Conservation (phyloP, 2,888 invertebrate species). For the Drosophila rubida region DNA sequence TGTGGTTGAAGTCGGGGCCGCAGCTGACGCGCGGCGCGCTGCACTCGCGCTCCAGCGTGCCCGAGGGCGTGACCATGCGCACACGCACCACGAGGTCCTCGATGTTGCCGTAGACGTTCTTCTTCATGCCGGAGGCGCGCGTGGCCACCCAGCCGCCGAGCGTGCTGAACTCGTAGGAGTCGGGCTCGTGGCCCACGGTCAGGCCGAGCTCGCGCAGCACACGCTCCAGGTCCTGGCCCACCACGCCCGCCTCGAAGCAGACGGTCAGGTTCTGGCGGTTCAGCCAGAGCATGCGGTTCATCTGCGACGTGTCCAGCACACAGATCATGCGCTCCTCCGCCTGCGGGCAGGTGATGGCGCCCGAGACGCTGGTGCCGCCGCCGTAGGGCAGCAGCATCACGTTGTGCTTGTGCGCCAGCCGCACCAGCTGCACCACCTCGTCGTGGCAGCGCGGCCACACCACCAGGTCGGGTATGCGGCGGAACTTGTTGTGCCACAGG, state of each 20-base stretch:
- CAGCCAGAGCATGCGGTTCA: slow-evolving; percentile 98
- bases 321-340: slow-evolving; percentile 92
- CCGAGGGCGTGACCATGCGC: slow-evolving; percentile 94
- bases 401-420: slow-evolving; percentile 89
- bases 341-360: slow-evolving; percentile 93
- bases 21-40: slow-evolving; percentile 96
- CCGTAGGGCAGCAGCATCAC: slow-evolving; percentile 97
- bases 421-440: slow-evolving; percentile 93
- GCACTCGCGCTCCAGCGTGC: slow-evolving; percentile 93
- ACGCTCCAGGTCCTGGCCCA: slow-evolving; percentile 97
- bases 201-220: slow-evolving; percentile 91
- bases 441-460: slow-evolving; percentile 95
- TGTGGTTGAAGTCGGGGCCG: slow-evolving; percentile 98
- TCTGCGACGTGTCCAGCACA: slow-evolving; percentile 96
- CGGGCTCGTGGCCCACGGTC: slow-evolving; percentile 98
- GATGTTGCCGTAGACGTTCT: slow-evolving; percentile 98
- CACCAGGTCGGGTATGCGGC: slow-evolving; percentile 96
- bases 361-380: slow-evolving; percentile 97
- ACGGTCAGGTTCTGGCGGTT: slow-evolving; percentile 93
- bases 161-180: slow-evolving; percentile 98
- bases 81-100: slow-evolving; percentile 97
- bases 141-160: slow-evolving; percentile 99
- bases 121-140: slow-evolving; percentile 99
- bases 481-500: slow-evolving; percentile 90
- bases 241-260: slow-evolving; percentile 94